phyloP scores from a whole-genome alignment of 1,140 invertebrate species.

The Chrysoperla carnea region DNA sequence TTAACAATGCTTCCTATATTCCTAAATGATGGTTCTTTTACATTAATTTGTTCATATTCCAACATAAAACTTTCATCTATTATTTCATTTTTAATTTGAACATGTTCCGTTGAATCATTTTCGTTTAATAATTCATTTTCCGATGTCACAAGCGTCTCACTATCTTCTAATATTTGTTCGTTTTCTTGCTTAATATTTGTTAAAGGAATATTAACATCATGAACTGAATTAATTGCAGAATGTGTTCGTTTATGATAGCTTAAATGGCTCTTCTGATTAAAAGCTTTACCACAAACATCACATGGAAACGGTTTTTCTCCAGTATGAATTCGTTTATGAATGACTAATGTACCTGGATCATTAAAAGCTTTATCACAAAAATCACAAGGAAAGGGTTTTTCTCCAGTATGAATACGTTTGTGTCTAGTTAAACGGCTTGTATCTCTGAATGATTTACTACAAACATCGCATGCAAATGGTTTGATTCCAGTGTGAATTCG shows the following conservation, averaged over 20 bases:
- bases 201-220: not conserved
- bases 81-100: no score
- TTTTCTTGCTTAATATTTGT: no score
- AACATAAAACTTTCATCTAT: not conserved
- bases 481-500: constrained; percentile 6
- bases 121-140: no score
- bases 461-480: constrained; percentile 6
- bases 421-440: constrained; percentile 12
- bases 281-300: not conserved
- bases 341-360: not conserved
- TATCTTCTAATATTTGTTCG: no score
- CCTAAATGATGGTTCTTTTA: not conserved
- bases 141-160: no score
- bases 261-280: no score
- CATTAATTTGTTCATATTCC: not conserved
- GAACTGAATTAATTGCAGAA: no score
- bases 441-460: constrained; percentile 7
- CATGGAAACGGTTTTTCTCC: constrained; percentile 7
- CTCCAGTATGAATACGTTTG: constrained; percentile 23
- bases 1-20: no score
- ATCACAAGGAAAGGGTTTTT: constrained; percentile 27
- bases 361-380: constrained; percentile 20
- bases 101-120: no score
- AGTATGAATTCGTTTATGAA: not conserved
- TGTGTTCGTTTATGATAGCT: no score